phyloP scores from a whole-genome alignment of 2,113 vertebrate species.

The Kryptolebias marmoratus region DNA sequence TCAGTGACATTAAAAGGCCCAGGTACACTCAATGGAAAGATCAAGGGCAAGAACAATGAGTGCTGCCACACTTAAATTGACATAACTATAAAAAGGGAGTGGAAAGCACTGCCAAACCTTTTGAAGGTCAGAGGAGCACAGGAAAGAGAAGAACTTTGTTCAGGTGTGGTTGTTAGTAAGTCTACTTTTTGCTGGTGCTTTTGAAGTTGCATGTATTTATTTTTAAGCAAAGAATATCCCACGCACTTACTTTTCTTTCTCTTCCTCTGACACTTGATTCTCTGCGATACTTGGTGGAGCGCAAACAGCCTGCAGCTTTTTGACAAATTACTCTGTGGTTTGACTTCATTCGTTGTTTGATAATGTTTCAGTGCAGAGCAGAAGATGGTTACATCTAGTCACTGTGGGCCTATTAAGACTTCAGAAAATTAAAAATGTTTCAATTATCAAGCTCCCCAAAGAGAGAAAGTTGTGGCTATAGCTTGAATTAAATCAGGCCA shows the following conservation, averaged over 20 bases:
- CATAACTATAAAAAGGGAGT: conserved; percentile 65
- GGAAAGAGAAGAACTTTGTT: conserved; percentile 23
- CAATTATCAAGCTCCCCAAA: conserved; percentile 66
- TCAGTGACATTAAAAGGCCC: conserved; percentile 74
- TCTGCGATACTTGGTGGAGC: neutral
- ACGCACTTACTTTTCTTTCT: neutral
- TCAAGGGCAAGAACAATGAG: conserved; percentile 74
- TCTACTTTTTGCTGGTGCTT: neutral
- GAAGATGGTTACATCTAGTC: conserved; percentile 55
- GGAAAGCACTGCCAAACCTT: conserved; percentile 44
- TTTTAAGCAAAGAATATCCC: conserved; percentile 17
- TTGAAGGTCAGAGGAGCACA: conserved; percentile 55
- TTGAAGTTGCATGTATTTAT: conserved; percentile 15
- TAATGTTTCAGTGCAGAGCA: conserved; percentile 53
- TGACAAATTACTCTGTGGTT: conserved; percentile 45
- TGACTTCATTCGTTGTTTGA: conserved; percentile 52
- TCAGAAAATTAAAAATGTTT: conserved; percentile 71
- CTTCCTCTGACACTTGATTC: neutral
- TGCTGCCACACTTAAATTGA: conserved; percentile 68
- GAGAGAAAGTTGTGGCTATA: conserved; percentile 58
- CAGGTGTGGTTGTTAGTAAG: conserved; percentile 7
- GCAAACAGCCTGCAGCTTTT: conserved; percentile 22
- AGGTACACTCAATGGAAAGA: conserved; percentile 68
- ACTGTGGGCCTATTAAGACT: conserved; percentile 62
- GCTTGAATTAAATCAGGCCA: conserved; percentile 65